Base-by-base conservation (phyloP, 2,888 invertebrate species). In the Hirtodrosophila confusa region DNA sequence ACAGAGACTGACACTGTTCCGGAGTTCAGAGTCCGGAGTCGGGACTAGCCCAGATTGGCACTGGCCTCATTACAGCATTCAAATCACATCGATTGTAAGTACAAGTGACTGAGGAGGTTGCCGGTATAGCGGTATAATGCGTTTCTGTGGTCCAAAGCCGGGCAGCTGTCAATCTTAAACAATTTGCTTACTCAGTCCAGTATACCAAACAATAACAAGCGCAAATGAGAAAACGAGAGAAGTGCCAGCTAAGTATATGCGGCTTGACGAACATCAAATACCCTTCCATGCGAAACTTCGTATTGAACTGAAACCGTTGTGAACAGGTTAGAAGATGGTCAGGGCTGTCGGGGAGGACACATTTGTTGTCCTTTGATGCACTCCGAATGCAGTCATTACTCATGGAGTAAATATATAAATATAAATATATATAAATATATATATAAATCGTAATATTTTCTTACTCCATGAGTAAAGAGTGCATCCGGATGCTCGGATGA, bases 141-240 rank as follows among this genome's bases (percentile, higher is more conserved):
- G 35, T 36, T 39, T 17, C 61, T 61, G 39, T 45, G 47, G 71
- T 29, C 50, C 41, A 9, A 3, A 31, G 31, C 37, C 71, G 43
- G 39, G 39, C 77, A 66, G 70, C 82, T 82, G 80, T 80, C 86
- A 85, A 70, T 78, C 82, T 69, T 75, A 73, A 85, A 75, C 75
- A 82, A 85, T 86, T 80, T 85, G 83, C 79, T 78, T 82, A 78
- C 73, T 85, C 76, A 82, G 73, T 86, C 53, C 75, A 85, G 73
- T 82, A 67, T 82, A 72, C 64, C 78, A 70, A 83, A 77, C 64
- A 78, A 80, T 61, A 84, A 75, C 68, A 78, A 58, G 66, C 67
- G 55, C 54, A 60, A 69, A 75, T 69, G 70, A 55, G 57, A 65
- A 65, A 65, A 43, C 29, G 40, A 57, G 27, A 45, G 33, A 29